Conservation (phyloP, 23 tunicate species). For the Phallusia fumigata region DNA sequence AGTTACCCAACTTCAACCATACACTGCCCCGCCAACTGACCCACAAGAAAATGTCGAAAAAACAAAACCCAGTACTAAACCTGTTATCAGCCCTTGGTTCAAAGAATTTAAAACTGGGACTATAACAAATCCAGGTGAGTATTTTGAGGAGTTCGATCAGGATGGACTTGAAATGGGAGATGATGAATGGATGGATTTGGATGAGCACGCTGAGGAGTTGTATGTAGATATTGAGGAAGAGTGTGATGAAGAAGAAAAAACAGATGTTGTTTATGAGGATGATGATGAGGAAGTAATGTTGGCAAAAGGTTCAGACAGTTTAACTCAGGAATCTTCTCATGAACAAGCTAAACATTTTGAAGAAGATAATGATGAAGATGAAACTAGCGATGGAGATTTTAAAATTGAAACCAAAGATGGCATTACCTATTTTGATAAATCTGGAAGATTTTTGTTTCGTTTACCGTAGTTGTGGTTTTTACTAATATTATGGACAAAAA, state of each 20-base stretch:
- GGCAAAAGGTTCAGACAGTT: not conserved
- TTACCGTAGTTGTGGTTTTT: no score
- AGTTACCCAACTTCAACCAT: not conserved
- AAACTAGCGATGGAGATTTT: not conserved
- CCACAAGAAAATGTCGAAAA: not conserved
- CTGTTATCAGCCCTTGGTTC: not conserved
- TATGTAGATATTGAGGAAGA: not conserved
- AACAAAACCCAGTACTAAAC: not conserved
- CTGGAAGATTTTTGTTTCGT: conserved; percentile 3
- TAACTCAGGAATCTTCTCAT: not conserved
- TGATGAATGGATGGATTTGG: not conserved
- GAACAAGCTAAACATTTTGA: not conserved
- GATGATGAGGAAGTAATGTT: not conserved
- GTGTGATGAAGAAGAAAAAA: not conserved
- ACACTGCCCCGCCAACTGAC: not conserved
- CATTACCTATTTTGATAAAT: not conserved
- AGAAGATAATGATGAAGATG: not conserved
- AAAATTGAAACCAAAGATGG: conserved; percentile 5
- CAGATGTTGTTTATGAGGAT: not conserved
- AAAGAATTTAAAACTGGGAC: not conserved
- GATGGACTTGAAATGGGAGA: not conserved
- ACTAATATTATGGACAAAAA: not conserved
- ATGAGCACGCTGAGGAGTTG: not conserved
- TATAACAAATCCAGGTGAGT: not conserved
- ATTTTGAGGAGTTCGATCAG: not conserved